Percentiles rank a stretch among this genome's conserved stretches.
These are phyloP conservation scores for Phoxinus phoxinus DNA, from an alignment of 2,113 vertebrate genomes.

Conservation along the genomic window DNA sequence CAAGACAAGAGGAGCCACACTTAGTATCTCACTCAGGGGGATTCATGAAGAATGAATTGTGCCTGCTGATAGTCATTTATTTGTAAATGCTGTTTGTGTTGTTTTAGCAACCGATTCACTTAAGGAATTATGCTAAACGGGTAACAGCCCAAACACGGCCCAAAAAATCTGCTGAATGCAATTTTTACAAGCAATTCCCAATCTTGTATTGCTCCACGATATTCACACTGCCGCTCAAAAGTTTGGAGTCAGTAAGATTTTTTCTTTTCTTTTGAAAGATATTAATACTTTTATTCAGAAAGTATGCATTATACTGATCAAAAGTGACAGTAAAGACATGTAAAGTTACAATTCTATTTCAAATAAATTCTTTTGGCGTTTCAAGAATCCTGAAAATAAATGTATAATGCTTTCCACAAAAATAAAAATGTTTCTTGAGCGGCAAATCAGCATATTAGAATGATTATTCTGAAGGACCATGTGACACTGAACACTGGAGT, in stretches of 20 bases:
- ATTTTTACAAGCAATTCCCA: slow-evolving; percentile 5
- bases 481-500: background rate
- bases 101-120: slow-evolving; percentile 1
- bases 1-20: background rate
- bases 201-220: background rate
- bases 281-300: background rate
- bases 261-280: background rate
- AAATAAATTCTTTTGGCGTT: background rate
- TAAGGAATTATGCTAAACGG: slow-evolving; percentile 15
- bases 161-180: background rate
- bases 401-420: background rate
- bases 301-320: background rate
- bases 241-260: background rate
- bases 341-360: background rate
- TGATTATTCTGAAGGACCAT: background rate
- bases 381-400: background rate
- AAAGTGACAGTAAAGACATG: background rate
- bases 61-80: background rate
- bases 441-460: background rate
- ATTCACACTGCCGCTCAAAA: background rate
- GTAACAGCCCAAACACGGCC: background rate
- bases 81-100: slow-evolving; percentile 9
- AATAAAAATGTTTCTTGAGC: background rate
- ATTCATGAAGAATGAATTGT: background rate
- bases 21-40: background rate